phyloP scores from a whole-genome alignment of 2,113 vertebrate genomes.

The Glareola pratincola region DNA sequence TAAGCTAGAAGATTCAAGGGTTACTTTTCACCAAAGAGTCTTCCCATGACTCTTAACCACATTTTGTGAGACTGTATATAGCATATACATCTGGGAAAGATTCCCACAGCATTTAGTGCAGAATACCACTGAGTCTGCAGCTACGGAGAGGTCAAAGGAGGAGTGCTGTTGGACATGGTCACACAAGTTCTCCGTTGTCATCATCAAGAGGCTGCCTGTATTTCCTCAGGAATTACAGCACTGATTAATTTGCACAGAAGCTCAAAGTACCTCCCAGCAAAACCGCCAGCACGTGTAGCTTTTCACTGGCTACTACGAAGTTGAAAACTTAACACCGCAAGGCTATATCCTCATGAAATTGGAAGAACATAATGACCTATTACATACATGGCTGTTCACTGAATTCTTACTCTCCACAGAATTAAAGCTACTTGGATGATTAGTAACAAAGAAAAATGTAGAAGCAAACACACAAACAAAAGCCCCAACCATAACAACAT shows the following conservation, averaged over 20 bases:
- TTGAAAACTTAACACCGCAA: neutral
- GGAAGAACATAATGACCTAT: neutral
- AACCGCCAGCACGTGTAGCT: neutral
- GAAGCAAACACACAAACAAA: slow-evolving; percentile 12
- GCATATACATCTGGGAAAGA: neutral
- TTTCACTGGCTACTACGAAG: neutral
- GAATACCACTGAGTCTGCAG: neutral
- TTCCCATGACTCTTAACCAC: neutral
- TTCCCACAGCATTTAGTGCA: neutral
- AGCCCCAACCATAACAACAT: neutral
- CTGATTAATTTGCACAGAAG: neutral
- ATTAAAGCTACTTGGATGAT: neutral
- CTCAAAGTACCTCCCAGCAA: neutral
- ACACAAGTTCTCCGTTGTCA: neutral
- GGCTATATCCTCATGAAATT: neutral
- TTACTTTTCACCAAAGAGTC: neutral
- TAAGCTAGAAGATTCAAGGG: neutral
- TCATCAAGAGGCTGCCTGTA: neutral
- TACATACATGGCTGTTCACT: neutral
- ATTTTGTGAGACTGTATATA: neutral
- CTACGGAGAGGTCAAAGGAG: neutral
- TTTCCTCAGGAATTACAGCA: neutral
- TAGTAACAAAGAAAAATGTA: neutral
- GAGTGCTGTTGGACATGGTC: neutral
- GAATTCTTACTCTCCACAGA: neutral